phyloP scores from a whole-genome alignment of 2,888 invertebrate genomes.

The Caenorhabditis japonica region DNA sequence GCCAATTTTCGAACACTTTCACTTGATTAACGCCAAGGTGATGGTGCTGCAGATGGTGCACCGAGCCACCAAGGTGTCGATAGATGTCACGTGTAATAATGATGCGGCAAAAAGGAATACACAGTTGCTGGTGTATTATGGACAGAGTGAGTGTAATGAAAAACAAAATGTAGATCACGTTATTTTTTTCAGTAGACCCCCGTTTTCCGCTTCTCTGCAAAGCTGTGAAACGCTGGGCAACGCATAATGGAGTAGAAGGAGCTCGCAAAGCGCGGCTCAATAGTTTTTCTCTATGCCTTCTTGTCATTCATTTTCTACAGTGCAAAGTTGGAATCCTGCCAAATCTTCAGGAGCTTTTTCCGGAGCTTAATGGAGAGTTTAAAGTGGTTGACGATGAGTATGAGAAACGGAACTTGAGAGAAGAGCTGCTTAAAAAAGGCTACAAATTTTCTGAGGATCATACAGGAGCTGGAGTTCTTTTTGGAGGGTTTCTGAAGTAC shows the following conservation, averaged over 20 bases:
- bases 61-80: not conserved
- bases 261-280: constrained; percentile 3
- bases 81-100: constrained; percentile 26
- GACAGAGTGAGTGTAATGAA: constrained; percentile 18
- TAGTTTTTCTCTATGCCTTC: constrained; percentile 8
- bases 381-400: constrained; percentile 10
- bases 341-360: constrained; percentile 14
- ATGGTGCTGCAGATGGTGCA: constrained; percentile 9
- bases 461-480: not conserved
- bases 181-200: constrained; percentile 11
- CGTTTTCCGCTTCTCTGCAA: constrained; percentile 12
- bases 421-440: constrained; percentile 4
- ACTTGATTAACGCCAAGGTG: too few species aligned
- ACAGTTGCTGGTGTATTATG: constrained; percentile 16
- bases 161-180: too few species aligned
- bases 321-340: not conserved
- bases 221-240: constrained; percentile 18
- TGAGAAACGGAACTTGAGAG: not conserved
- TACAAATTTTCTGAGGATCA: not conserved
- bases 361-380: constrained; percentile 5
- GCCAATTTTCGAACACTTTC: too few species aligned
- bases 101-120: constrained; percentile 22
- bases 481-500: constrained; percentile 7
- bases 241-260: not conserved
- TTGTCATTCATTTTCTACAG: constrained; percentile 9